These are phyloP conservation scores for Myrmecophaga tridactyla DNA, from an alignment of 2,113 vertebrate genomes.

Conservation along the genomic window DNA sequence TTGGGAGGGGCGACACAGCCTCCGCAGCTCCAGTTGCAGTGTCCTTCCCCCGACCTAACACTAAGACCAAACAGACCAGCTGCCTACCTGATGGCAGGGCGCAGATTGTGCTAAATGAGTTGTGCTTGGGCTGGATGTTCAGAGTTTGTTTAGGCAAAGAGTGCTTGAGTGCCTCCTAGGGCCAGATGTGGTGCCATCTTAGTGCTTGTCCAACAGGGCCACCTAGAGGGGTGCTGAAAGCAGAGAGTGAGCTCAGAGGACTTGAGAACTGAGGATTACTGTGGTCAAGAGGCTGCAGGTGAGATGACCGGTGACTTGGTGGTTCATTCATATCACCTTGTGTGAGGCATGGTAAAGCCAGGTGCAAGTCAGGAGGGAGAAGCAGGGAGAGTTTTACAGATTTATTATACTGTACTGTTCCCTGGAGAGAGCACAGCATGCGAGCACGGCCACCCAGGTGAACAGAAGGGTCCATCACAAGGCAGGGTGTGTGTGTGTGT, in stretches of 20 bases:
- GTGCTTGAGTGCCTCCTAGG: not conserved
- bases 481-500: too few relatives aligned
- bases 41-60: too few relatives aligned
- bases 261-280: not conserved
- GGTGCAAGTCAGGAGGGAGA: too few relatives aligned
- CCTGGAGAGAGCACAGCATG: too few relatives aligned
- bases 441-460: too few relatives aligned
- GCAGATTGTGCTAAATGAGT: not conserved
- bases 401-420: too few relatives aligned
- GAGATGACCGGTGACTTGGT: not conserved
- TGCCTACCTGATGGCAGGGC: not conserved
- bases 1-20: too few relatives aligned
- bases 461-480: too few relatives aligned
- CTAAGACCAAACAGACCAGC: not conserved
- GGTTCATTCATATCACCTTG: too few relatives aligned
- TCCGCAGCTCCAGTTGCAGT: too few relatives aligned
- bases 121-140: not conserved
- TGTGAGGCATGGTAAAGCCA: too few relatives aligned
- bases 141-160: not conserved
- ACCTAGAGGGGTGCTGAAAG: conserved; percentile 47
- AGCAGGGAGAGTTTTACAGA: too few relatives aligned
- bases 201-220: conserved; percentile 60
- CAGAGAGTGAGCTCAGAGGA: not conserved
- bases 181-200: not conserved
- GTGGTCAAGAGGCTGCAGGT: not conserved